Base-by-base conservation (phyloP, 2,113 vertebrate genomes). In the Alethe castanea region DNA sequence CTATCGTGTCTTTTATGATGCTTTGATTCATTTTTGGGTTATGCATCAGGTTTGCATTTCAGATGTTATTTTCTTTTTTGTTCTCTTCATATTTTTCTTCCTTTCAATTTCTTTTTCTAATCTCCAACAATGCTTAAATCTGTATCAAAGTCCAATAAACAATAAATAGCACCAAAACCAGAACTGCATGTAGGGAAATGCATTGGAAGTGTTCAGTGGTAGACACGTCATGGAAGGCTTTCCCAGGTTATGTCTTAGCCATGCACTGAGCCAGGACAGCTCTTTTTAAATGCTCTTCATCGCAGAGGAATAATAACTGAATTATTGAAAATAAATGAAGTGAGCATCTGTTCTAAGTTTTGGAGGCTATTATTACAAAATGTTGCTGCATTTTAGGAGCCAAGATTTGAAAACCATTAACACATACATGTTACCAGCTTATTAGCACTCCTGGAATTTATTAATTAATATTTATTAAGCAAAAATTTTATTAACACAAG, bases 271-370 rank as follows among this genome's bases (percentile, higher is more conserved):
- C 36, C 42, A 65, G n/a, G 50, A 45, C 12, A 84, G 9, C 12
- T 60, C 14, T 60, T 89, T 57, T 44, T 33, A 67, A 53, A 13
- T 25, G 17, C 12, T 61, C 26, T 19, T 61, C 9, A 14, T 28
- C 16, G 25, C 36, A 73, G n/a, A 87, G 42, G 23, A 87, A 72
- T 57, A n/a, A 36, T 4, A 83, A 47, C 56, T 33, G 13, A 14
- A 9, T 61, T 57, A 24, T 45, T 71, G 47, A 84, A 80, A 94
- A 69, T 8, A 81, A 88, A 62, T 56, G 24, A 91, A 91, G 42
- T 52, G 19, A 92, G 40, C 70, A 94, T 64, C 77, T 94, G 86
- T 48, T 67, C 12, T 52, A 53, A 26, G 25, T 79, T 91, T 94
- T 65, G 62, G 50, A 62, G 52, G 10, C n/a, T 52, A 12, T 78